phyloP scores from a whole-genome alignment of 2,888 invertebrate genomes.

The Leptodirus hochenwartii region DNA sequence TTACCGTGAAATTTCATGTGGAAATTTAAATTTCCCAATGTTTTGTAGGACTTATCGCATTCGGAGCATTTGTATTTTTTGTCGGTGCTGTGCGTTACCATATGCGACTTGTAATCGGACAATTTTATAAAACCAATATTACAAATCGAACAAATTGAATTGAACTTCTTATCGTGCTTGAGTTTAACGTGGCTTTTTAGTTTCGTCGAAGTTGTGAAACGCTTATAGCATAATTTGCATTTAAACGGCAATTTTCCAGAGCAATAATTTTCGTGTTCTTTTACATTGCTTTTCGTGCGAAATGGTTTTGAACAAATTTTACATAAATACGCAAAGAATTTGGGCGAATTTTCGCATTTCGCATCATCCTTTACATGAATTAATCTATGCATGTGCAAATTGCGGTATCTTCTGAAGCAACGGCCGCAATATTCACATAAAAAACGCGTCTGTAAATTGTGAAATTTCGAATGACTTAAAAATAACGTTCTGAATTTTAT shows the following conservation, averaged over 20 bases:
- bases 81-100: conserved; percentile 23
- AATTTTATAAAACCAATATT: conserved; percentile 25
- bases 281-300: conserved; percentile 21
- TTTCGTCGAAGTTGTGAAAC: conserved; percentile 23
- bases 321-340: conserved; percentile 19
- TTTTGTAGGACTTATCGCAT: conserved; percentile 25
- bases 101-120: conserved; percentile 25
- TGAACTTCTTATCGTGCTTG: conserved; percentile 25
- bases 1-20: conserved; percentile 24
- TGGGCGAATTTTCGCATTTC: too few relatives aligned
- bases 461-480: conserved; percentile 18
- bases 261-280: conserved; percentile 24
- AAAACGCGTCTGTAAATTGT: conserved; percentile 17
- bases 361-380: conserved; percentile 6
- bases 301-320: conserved; percentile 21
- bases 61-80: conserved; percentile 23
- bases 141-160: conserved; percentile 25
- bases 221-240: conserved; percentile 23
- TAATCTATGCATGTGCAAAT: conserved; percentile 15
- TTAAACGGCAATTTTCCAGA: conserved; percentile 20
- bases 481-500: conserved; percentile 18
- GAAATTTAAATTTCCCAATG: conserved; percentile 25
- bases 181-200: conserved; percentile 23
- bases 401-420: conserved; percentile 14
- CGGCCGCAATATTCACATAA: conserved; percentile 24